Percentiles rank a stretch among this genome's conserved stretches.
phyloP scores from a whole-genome alignment of 2,797 vertebrate genomes.

The Pristis pectinata region DNA sequence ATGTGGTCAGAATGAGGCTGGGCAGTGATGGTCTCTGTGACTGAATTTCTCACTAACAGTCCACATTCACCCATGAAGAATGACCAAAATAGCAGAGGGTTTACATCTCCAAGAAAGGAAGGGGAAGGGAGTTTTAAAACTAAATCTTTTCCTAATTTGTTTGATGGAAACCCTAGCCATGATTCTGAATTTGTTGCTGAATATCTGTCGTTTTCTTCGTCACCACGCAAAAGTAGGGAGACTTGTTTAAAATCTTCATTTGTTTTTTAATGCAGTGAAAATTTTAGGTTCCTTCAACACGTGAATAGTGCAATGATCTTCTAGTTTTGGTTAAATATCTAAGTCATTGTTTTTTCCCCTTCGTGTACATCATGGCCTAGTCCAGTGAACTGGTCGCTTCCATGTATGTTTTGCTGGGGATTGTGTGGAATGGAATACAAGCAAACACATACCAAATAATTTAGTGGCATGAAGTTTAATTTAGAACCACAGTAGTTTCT shows the following conservation, averaged over 20 bases:
- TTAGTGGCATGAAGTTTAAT: slow-evolving; percentile 29
- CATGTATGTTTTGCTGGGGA: neutral
- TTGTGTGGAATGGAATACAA: neutral
- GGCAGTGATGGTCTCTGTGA: neutral
- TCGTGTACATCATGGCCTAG: neutral
- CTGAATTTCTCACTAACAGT: neutral
- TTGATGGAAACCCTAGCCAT: neutral
- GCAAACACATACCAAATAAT: neutral
- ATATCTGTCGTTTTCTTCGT: neutral
- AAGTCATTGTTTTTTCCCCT: neutral
- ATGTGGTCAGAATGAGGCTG: neutral
- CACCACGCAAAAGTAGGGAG: neutral
- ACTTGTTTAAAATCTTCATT: neutral
- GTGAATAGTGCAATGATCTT: slow-evolving; percentile 8
- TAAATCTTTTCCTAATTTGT: neutral
- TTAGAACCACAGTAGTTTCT: neutral
- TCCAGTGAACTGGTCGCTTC: neutral
- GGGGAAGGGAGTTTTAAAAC: neutral
- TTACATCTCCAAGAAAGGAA: neutral
- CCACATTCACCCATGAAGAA: neutral
- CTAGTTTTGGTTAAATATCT: neutral
- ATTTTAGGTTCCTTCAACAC: neutral
- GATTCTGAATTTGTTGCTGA: neutral
- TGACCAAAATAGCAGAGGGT: neutral
- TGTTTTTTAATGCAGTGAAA: neutral